Percentiles rank a stretch among this genome's conserved stretches.
Conservation (phyloP, 2,113 vertebrate genomes). For the Numida meleagris region DNA sequence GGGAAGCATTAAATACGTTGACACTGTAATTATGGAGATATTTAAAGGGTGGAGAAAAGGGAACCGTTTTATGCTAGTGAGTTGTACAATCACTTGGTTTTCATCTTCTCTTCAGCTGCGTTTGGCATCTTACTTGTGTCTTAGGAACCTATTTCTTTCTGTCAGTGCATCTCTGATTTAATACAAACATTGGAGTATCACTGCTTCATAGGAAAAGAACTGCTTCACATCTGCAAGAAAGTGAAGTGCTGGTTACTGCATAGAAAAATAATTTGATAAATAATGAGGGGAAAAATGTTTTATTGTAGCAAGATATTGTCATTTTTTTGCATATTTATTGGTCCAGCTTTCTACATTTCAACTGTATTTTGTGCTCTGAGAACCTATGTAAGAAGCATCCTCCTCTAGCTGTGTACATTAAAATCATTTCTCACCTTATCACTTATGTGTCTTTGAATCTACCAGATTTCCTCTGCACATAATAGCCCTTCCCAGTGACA, state of each 20-base stretch:
- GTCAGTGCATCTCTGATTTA: neutral
- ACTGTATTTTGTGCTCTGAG: neutral
- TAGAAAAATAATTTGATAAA: neutral
- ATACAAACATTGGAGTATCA: neutral
- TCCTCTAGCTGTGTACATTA: neutral
- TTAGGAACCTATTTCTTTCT: neutral
- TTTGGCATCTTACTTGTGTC: neutral
- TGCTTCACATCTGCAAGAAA: neutral
- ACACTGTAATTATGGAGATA: neutral
- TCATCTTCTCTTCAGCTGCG: neutral
- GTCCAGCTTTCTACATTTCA: neutral
- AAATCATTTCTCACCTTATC: neutral
- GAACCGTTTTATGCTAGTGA: neutral
- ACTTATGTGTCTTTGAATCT: accelerated
- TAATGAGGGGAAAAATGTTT: neutral
- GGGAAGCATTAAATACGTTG: neutral
- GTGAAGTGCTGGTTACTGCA: neutral
- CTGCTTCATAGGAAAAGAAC: neutral
- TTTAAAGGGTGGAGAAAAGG: neutral
- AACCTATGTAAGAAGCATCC: accelerated
- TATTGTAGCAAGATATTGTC: neutral
- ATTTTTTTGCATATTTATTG: neutral
- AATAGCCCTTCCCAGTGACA: neutral
- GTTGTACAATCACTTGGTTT: neutral
- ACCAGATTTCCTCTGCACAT: neutral